Evolutionary conservation across 2,888 invertebrate genomes (phyloP).

Genomic region (Temnothorax rugatulus): DNA sequence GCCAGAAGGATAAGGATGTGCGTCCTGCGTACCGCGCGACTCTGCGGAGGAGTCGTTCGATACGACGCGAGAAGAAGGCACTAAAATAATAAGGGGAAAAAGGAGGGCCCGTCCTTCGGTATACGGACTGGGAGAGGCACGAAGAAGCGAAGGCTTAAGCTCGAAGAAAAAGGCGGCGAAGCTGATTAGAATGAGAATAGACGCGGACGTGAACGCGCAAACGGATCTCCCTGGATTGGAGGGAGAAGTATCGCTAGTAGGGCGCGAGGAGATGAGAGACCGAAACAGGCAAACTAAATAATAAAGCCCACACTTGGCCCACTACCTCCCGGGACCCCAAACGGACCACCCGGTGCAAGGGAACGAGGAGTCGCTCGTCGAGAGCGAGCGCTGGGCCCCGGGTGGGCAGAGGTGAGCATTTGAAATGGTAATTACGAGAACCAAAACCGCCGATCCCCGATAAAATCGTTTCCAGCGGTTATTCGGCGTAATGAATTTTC

Average conservation of each 20-base stretch:
- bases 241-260: constrained; percentile 41
- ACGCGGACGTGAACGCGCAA: constrained; percentile 81
- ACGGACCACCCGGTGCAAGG: constrained; percentile 85
- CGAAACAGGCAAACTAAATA: constrained; percentile 85
- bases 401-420: constrained; percentile 83
- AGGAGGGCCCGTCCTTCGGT: constrained; percentile 58
- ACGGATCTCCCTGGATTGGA: constrained; percentile 34
- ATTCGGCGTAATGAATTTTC: constrained; percentile 69
- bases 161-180: constrained; percentile 77
- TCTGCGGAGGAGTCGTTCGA: constrained; percentile 65
- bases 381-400: constrained; percentile 72
- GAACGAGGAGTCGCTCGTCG: constrained; percentile 73
- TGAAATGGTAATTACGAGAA: constrained; percentile 84
- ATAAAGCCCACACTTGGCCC: constrained; percentile 81
- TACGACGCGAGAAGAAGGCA: constrained; percentile 69
- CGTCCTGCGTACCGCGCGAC: constrained; percentile 40
- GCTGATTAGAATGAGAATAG: constrained; percentile 84
- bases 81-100: constrained; percentile 78
- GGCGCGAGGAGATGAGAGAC: constrained; percentile 82
- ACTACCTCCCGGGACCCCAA: constrained; percentile 77
- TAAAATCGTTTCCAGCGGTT: constrained; percentile 81
- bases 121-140: constrained; percentile 50
- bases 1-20: constrained; percentile 58
- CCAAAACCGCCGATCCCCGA: constrained; percentile 77
- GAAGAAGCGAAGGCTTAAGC: constrained; percentile 71